Conservation (phyloP, 2,113 vertebrate genomes). For the Rhinolophus ferrumequinum region DNA sequence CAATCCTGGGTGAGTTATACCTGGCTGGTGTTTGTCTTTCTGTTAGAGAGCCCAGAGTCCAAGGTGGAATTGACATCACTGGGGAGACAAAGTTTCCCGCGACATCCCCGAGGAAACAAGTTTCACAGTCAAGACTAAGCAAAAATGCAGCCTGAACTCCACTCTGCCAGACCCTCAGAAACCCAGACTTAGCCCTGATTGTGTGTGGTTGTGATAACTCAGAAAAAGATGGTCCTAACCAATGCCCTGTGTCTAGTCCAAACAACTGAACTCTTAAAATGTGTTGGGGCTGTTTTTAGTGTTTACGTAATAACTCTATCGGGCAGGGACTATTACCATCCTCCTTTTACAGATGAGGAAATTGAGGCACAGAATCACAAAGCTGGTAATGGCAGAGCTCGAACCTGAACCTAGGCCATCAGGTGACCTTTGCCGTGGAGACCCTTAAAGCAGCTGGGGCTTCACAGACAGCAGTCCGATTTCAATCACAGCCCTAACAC, state of each 20-base stretch:
- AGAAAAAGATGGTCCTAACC: background rate
- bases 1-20: background rate
- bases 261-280: background rate
- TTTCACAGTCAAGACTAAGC: background rate
- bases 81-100: background rate
- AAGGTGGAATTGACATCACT: background rate
- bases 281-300: background rate
- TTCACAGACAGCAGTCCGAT: background rate
- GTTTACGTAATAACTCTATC: background rate
- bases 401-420: background rate
- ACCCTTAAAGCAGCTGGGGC: background rate
- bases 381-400: background rate
- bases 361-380: background rate
- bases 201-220: background rate
- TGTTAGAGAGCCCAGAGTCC: background rate
- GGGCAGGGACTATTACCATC: background rate
- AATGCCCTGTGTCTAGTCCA: background rate
- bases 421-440: background rate
- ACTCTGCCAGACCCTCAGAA: background rate
- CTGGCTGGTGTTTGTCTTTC: background rate
- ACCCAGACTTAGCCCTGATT: background rate
- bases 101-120: background rate
- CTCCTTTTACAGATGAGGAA: slow-evolving; percentile 15
- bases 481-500: background rate
- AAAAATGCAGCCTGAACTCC: background rate